Percentiles rank a stretch among this genome's conserved stretches.
Conservation (phyloP, 2,888 invertebrate species). For the Plagiodera versicolora region DNA sequence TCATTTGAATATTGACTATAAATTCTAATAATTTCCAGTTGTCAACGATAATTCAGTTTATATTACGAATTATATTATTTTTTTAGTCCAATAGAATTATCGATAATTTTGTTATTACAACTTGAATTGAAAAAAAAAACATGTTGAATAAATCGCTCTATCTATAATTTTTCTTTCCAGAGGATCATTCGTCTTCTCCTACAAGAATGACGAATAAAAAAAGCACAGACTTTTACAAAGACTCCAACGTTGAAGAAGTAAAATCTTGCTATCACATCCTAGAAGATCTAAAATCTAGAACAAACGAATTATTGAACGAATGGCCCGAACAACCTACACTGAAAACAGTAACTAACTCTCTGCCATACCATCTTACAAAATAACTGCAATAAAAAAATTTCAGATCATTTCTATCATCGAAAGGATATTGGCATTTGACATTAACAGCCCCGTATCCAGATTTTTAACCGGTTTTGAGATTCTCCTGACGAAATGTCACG, state of each 20-base stretch:
- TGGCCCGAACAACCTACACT: slow-evolving; percentile 93
- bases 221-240: slow-evolving; percentile 76
- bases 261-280: slow-evolving; percentile 72
- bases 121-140: no score
- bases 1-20: no score
- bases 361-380: background rate
- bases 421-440: slow-evolving; percentile 69
- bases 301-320: slow-evolving; percentile 67
- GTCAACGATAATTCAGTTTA: no score
- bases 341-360: slow-evolving; percentile 63
- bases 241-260: slow-evolving; percentile 78
- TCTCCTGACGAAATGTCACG: slow-evolving; percentile 78
- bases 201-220: slow-evolving; percentile 35
- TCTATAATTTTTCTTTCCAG: slow-evolving; percentile 27
- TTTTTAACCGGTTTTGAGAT: slow-evolving; percentile 90
- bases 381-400: slow-evolving; percentile 13
- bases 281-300: slow-evolving; percentile 63
- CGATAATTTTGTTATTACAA: no score
- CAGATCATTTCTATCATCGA: slow-evolving; percentile 69
- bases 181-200: slow-evolving; percentile 37
- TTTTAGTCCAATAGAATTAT: no score
- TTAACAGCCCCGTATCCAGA: slow-evolving; percentile 81
- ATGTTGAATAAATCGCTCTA: no score
- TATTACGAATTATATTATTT: no score
- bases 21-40: no score